Evolutionary conservation across 1,140 invertebrate genomes (phyloP), one percentile per base, ranked within the genome.

Genomic region (Heterodera carotae): DNA sequence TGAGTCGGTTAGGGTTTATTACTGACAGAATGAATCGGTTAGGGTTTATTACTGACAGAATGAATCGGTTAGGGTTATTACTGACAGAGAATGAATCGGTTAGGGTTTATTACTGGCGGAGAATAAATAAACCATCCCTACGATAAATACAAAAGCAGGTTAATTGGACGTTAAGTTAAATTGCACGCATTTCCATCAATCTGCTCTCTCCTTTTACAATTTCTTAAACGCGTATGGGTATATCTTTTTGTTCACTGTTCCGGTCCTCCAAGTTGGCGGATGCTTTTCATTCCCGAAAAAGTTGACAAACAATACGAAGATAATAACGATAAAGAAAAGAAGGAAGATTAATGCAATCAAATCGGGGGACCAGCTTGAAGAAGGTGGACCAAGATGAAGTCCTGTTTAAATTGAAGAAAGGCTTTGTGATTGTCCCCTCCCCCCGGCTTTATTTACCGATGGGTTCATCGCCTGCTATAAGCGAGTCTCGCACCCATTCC

Each of bases 401-500:
- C 36, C 72, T 69, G 36, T 3, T 27, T 27, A n/a, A 18, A n/a
- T 69, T 4, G 39, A 43, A 43, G 39, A 12, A 8, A 8, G 39
- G 39, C 39, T 43, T 12, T 43, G 39, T 43, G 39, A 43, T n/a
- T n/a, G n/a, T n/a, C n/a, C n/a, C n/a, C n/a, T n/a, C n/a, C n/a
- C n/a, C n/a, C n/a, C n/a, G n/a, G n/a, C n/a, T n/a, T n/a, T n/a
- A n/a, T 10, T 75, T 31, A 27, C 66, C 33, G 22, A 29, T 76
- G 29, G 10, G 48, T 60, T 75, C 81, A 27, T 59, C 34, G 1
- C 80, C 78, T 4, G 67, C 81, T 2, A 81, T 74, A 25, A 27
- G 29, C 12, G 79, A 71, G 62, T 81, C 81, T 18, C 77, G 79
- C n/a, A 81, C 80, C 80, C 80, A 81, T 18, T 84, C 83, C 33